Conservation (phyloP, 2,113 vertebrate species). For the Corvus cornix region DNA sequence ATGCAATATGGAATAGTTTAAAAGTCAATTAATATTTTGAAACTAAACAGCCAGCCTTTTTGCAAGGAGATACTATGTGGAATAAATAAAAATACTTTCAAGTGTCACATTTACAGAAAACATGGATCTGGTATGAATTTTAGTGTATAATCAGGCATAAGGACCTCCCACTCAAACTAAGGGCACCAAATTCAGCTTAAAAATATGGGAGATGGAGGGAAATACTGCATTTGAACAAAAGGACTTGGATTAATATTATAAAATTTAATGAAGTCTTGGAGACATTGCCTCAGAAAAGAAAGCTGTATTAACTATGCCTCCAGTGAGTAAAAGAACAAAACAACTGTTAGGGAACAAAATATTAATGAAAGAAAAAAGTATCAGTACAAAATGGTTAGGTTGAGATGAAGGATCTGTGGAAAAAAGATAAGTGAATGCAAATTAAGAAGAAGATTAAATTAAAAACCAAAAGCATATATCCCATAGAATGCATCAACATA, state of each 20-base stretch:
- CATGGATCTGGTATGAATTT: not conserved
- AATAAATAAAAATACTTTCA: slow-evolving; percentile 42
- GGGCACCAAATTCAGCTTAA: not conserved
- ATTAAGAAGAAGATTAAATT: slow-evolving; percentile 48
- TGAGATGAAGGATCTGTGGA: slow-evolving; percentile 36
- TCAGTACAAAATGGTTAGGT: slow-evolving; percentile 23
- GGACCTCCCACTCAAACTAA: slow-evolving; percentile 3
- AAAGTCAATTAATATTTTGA: slow-evolving; percentile 79
- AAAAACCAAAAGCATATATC: slow-evolving; percentile 36
- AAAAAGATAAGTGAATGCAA: slow-evolving; percentile 56
- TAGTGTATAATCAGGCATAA: not conserved
- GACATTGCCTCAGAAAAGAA: not conserved
- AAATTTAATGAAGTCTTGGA: slow-evolving; percentile 40
- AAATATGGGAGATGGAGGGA: not conserved
- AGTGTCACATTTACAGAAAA: slow-evolving; percentile 37
- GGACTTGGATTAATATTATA: not conserved
- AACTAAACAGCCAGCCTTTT: slow-evolving; percentile 74
- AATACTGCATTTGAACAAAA: not conserved
- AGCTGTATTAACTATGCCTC: slow-evolving; percentile 17
- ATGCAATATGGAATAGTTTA: slow-evolving; percentile 76
- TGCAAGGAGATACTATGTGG: slow-evolving; percentile 60
- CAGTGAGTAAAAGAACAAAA: slow-evolving; percentile 48
- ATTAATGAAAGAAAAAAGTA: slow-evolving; percentile 38
- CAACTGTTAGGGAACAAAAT: slow-evolving; percentile 37
- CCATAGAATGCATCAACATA: slow-evolving; percentile 24